Conservation (phyloP, 2,888 invertebrate genomes). For the Drosophila picticornis region DNA sequence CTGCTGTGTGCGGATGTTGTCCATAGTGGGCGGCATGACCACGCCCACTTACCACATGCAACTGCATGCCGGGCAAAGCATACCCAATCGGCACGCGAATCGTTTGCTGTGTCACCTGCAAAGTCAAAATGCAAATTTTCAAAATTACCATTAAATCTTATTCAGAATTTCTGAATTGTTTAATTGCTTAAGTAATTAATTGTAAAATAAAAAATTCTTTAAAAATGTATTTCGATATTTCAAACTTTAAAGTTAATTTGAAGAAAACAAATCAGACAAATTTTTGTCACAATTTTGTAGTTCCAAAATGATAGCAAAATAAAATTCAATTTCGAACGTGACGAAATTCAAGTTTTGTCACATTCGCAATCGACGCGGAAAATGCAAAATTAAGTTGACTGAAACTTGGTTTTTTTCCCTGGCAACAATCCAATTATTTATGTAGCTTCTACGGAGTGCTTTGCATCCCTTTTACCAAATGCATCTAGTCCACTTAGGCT, state of each 20-base stretch:
- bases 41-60: constrained; percentile 85
- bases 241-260: neutral
- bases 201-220: no score
- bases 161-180: neutral
- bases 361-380: no score
- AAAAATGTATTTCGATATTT: neutral
- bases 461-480: neutral
- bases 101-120: constrained; percentile 85
- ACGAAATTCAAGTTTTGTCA: no score
- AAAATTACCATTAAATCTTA: neutral
- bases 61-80: constrained; percentile 85
- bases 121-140: constrained; percentile 32
- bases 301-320: neutral
- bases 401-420: neutral
- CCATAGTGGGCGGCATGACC: constrained; percentile 79
- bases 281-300: neutral
- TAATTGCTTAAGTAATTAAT: neutral
- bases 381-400: no score
- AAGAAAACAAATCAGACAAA: neutral
- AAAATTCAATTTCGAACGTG: neutral
- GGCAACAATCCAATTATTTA: neutral
- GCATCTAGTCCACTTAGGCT: no score
- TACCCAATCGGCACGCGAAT: constrained; percentile 86
- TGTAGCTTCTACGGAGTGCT: neutral
- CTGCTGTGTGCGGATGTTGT: constrained; percentile 71